Conservation (phyloP, 2,888 invertebrate species). For the Malthinus seriepunctatus region DNA sequence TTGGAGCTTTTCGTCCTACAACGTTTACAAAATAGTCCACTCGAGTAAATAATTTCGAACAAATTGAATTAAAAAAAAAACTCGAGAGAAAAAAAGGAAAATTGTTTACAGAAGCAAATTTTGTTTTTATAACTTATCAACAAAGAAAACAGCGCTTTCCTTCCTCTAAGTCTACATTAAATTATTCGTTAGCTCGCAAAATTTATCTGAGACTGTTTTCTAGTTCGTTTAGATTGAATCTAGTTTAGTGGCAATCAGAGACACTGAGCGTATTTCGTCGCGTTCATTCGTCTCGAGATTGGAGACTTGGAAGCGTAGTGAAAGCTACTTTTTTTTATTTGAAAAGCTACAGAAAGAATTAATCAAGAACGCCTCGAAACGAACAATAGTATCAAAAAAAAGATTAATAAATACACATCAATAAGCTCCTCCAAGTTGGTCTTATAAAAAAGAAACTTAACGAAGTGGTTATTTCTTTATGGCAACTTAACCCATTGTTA, state of each 20-base stretch:
- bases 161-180: slow-evolving; percentile 6
- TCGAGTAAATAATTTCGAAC: slow-evolving; percentile 17
- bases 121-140: slow-evolving; percentile 16
- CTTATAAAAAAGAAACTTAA: slow-evolving; percentile 10
- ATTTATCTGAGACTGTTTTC: slow-evolving; percentile 20
- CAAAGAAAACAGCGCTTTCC: slow-evolving; percentile 6
- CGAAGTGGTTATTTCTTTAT: slow-evolving; percentile 19
- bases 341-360: slow-evolving; percentile 21
- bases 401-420: slow-evolving; percentile 24
- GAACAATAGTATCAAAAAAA: slow-evolving; percentile 20
- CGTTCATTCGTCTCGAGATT: slow-evolving; percentile 25
- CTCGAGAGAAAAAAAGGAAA: slow-evolving; percentile 4
- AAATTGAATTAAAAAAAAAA: slow-evolving; percentile 15
- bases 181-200: slow-evolving; percentile 19
- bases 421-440: slow-evolving; percentile 11
- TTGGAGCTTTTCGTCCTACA: slow-evolving; percentile 38
- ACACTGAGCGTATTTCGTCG: slow-evolving; percentile 23
- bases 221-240: slow-evolving; percentile 25
- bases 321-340: slow-evolving; percentile 24
- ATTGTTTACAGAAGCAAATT: slow-evolving; percentile 9
- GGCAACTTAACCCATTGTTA: slow-evolving; percentile 12
- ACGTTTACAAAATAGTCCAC: slow-evolving; percentile 15
- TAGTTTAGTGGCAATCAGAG: slow-evolving; percentile 27
- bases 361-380: slow-evolving; percentile 21
- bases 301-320: slow-evolving; percentile 18